These are phyloP conservation scores for Dinomys branickii DNA, from an alignment of 2,113 vertebrate species.

Conservation along the genomic window DNA sequence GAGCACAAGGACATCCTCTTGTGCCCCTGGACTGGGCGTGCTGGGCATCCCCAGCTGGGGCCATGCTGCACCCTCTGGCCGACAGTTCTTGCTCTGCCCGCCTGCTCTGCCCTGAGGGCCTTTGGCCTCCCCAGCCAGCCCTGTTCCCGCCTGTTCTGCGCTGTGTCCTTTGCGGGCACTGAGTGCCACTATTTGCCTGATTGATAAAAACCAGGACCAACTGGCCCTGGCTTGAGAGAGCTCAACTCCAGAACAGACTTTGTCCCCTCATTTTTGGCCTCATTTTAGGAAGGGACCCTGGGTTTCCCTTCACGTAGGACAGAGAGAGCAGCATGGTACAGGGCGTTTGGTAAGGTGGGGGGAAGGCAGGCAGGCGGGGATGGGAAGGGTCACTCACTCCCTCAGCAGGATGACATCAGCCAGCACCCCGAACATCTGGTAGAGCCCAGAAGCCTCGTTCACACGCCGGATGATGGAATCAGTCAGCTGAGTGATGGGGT, in stretches of 20 bases:
- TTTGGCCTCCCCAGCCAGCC: not conserved
- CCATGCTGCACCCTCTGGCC: not conserved
- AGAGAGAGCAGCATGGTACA: not conserved
- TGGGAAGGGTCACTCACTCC: constrained; percentile 88
- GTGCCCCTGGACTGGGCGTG: not conserved
- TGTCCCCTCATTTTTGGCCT: not conserved
- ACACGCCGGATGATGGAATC: constrained; percentile 92
- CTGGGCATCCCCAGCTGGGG: not conserved
- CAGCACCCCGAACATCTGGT: constrained; percentile 97
- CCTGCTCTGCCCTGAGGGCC: not conserved
- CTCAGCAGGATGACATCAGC: constrained; percentile 94
- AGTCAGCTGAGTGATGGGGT: constrained; percentile 91
- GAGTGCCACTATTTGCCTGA: not conserved
- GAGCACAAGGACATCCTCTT: not conserved
- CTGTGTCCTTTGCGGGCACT: not conserved
- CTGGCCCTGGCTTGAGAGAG: not conserved
- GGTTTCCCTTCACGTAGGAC: not conserved
- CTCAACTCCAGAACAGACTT: not conserved
- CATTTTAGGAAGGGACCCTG: not conserved
- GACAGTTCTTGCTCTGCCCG: not conserved
- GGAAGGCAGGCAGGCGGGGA: rapidly evolving
- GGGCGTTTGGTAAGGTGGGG: not conserved
- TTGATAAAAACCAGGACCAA: not conserved
- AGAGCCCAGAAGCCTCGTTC: constrained; percentile 95
- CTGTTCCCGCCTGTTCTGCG: not conserved